Base-by-base conservation (phyloP, 2,113 vertebrate species). In the Phaethornis superciliosus region DNA sequence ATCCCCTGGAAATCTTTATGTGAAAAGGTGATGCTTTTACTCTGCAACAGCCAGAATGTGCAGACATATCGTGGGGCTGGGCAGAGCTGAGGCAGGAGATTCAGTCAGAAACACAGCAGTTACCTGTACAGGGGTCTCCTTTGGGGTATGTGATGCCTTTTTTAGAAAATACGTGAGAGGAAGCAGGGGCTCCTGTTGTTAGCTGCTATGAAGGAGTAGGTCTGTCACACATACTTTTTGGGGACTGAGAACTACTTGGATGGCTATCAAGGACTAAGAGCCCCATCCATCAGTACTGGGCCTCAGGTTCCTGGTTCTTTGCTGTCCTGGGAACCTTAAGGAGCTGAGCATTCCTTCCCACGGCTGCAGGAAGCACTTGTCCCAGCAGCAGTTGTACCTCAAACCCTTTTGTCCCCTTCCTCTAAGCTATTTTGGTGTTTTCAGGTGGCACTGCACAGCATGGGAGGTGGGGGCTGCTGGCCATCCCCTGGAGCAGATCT, bases 111-210 rank as follows among this genome's bases (percentile, higher is more conserved):
- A 7, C 1, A 4, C 27, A 32, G 76, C 27, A 42, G 33, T 8
- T 0, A 0, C 4, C 52, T 40, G 21, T 23, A 51, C 60, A 32
- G 42, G 4, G 42, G 47, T 64, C 24, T 79, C 33, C 0, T 0
- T 26, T 81, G 32, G 21, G 55, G 10, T 60, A 24, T 0, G 0
- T 15, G 35, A 52, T 58, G n/a, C 68, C 26, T 76, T 8, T 12
- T 37, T n/a, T 35, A 72, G 59, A 69, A 91, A 23, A 68, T 4
- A 6, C 0, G 26, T 47, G 62, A 65, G 28, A 71, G 26, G 63
- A 81, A 55, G 75, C 8, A 67, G 24, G 2, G 17, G 15, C 37
- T 55, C 24, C 64, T 77, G 51, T 19, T 35, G 12, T 49, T 77
- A 62, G 44, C 30, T 83, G 86, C 49, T 93, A 51, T 51, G n/a